Percentiles rank a stretch among this genome's conserved stretches.
phyloP scores from a whole-genome alignment of 2,113 vertebrate genomes.

The Bagarius yarrelli region DNA sequence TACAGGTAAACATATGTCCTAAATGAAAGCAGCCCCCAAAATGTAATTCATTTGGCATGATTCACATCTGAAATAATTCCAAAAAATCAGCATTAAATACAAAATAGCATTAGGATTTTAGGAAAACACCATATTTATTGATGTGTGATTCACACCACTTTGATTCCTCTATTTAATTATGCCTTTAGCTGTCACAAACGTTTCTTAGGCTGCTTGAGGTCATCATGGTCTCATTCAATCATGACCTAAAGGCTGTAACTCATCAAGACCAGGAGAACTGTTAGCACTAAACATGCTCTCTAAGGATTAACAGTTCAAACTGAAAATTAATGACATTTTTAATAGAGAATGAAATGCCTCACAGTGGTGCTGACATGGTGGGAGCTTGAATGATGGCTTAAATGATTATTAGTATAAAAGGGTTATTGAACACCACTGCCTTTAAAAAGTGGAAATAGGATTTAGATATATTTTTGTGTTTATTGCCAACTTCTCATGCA shows the following conservation, averaged over 20 bases:
- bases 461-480: background rate
- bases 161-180: conserved; percentile 16
- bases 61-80: conserved; percentile 34
- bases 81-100: conserved; percentile 10
- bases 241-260: conserved; percentile 49
- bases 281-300: conserved; percentile 49
- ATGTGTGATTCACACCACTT: conserved; percentile 17
- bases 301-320: conserved; percentile 67
- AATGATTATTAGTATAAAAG: conserved; percentile 59
- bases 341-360: conserved; percentile 59
- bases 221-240: conserved; percentile 41
- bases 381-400: conserved; percentile 62
- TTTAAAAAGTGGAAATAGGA: conserved; percentile 43
- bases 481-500: background rate
- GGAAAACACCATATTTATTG: background rate
- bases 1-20: background rate
- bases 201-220: conserved; percentile 46
- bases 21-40: background rate
- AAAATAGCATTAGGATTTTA: background rate
- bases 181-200: conserved; percentile 28
- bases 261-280: conserved; percentile 40
- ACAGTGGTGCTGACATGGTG: conserved; percentile 58
- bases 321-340: conserved; percentile 65
- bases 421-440: conserved; percentile 42
- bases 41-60: conserved; percentile 38